Percentiles rank a stretch among this genome's conserved stretches.
Conservation (phyloP, 2,113 vertebrate genomes). For the Meles meles region DNA sequence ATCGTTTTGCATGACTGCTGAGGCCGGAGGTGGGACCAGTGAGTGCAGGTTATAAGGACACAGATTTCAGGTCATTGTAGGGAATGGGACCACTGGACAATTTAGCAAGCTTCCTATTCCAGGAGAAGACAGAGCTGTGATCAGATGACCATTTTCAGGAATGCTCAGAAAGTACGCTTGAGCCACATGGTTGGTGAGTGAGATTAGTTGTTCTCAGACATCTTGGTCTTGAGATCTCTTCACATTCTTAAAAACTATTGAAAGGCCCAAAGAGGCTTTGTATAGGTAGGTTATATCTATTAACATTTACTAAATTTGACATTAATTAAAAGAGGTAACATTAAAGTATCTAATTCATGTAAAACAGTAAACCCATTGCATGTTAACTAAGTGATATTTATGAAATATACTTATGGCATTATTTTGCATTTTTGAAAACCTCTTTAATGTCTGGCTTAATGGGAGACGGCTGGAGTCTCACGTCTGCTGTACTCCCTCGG, state of each 20-base stretch:
- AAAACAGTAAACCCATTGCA: background rate
- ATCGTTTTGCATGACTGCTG: background rate
- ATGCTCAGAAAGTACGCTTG: background rate
- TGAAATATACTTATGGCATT: background rate
- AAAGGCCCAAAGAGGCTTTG: background rate
- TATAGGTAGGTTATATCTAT: background rate
- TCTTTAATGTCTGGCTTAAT: background rate
- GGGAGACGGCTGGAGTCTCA: background rate
- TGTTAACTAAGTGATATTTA: background rate
- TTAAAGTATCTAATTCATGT: background rate
- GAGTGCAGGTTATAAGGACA: background rate
- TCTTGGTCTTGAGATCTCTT: background rate
- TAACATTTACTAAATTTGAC: background rate
- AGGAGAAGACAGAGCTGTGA: background rate
- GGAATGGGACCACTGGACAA: background rate
- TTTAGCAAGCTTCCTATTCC: background rate
- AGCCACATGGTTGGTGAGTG: background rate
- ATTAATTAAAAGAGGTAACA: background rate
- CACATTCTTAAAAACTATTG: background rate
- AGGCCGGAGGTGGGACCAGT: background rate
- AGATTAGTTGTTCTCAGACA: background rate
- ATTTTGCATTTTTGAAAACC: background rate
- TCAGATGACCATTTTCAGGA: background rate
- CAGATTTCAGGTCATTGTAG: background rate
- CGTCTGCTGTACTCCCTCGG: background rate